Base-by-base conservation (phyloP, 1,140 invertebrate genomes). In the Eupristina koningsbergeri region DNA sequence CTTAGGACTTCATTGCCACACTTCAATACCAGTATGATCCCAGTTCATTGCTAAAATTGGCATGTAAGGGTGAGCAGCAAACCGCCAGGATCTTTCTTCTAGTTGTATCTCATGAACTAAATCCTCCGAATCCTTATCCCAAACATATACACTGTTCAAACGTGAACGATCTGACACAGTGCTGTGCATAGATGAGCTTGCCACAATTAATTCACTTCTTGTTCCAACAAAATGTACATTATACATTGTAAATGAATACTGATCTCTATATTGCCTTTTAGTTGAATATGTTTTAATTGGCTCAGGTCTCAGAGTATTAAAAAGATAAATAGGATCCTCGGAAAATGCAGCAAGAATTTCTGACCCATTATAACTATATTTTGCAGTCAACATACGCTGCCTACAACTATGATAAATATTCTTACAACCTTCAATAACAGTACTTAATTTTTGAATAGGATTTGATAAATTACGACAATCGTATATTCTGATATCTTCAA, bases 201-300 rank as follows among this genome's bases (percentile, higher is more conserved):
- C 47, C 2, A 82, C 61, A 50, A 45, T 45, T 41, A 82, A 77
- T 53, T 83, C 81, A 64, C 81, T 69, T 69, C 58, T 82, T 13
- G 26, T 75, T 64, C 80, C 80, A 63, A 81, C 53, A 64, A 63
- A 81, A 63, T 81, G 53, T 34, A 81, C 71, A 50, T 75, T 81
- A 31, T 81, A 81, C 11, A 81, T 64, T 64, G 53, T 82, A 53
- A 75, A 75, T 36, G 53, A 75, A 67, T 50, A 76, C 9, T 47
- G 26, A 45, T 67, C 41, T 36, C 6, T 64, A n/a, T 31, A 3
- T 45, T 47, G 71, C 41, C 71, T 75, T 26, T 36, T 64, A 11
- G 71, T 82, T 29, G n/a, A 22, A 50, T 78, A 83, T 45, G 26
- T 83, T 19, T 78, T 78, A 13, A 78, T 71, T 26, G 74, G 81